These are phyloP conservation scores for Fukomys damarensis DNA, from an alignment of 2,113 vertebrate genomes.

Conservation along the genomic window DNA sequence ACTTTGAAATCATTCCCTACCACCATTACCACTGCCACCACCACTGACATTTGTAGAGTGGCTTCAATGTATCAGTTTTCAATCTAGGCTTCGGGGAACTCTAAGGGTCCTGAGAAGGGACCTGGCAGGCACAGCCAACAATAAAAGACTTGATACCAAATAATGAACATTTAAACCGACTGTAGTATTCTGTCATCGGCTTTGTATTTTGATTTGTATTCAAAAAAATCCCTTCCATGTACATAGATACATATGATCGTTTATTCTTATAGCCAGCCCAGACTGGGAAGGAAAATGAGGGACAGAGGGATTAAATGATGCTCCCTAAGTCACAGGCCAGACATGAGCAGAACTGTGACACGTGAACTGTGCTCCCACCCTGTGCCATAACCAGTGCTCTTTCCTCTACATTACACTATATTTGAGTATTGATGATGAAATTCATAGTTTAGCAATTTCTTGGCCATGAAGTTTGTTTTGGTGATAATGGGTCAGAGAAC, in stretches of 20 bases:
- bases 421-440: slow-evolving; percentile 56
- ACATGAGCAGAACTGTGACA: background rate
- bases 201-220: background rate
- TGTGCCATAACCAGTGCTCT: background rate
- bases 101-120: background rate
- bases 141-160: background rate
- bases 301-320: background rate
- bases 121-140: background rate
- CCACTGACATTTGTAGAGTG: background rate
- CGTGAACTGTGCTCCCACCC: background rate
- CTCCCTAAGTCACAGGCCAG: background rate
- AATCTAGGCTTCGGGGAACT: background rate
- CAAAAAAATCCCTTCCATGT: background rate
- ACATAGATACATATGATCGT: background rate
- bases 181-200: background rate
- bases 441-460: slow-evolving; percentile 55
- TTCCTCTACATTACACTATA: slow-evolving; percentile 53
- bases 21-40: background rate
- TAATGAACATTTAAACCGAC: background rate
- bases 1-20: background rate
- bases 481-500: slow-evolving; percentile 50
- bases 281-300: background rate
- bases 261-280: background rate
- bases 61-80: background rate
- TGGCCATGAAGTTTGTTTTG: slow-evolving; percentile 41